Percentiles rank a stretch among this genome's conserved stretches.
phyloP scores from a whole-genome alignment of 2,797 vertebrate genomes.

The Sebastes vulpes region DNA sequence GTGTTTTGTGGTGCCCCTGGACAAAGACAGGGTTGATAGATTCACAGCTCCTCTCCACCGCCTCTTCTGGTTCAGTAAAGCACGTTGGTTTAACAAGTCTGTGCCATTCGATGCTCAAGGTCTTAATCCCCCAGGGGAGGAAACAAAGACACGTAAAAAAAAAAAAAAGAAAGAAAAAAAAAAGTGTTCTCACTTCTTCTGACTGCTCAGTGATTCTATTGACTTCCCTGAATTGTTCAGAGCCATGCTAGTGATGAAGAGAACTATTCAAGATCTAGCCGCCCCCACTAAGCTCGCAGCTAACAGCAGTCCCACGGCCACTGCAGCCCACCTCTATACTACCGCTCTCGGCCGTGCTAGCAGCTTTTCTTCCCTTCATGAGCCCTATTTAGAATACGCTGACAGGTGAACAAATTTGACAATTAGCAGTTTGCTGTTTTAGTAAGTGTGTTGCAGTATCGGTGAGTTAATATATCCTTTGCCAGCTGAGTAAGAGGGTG shows the following conservation, averaged over 20 bases:
- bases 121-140: constrained; percentile 68
- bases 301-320: constrained; percentile 8
- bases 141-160: constrained; percentile 40
- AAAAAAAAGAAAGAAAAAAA: constrained; percentile 10
- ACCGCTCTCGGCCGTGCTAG: constrained; percentile 57
- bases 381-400: constrained; percentile 79
- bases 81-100: constrained; percentile 75
- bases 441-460: constrained; percentile 48
- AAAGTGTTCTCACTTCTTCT: constrained; percentile 29
- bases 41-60: constrained; percentile 44
- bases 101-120: constrained; percentile 62
- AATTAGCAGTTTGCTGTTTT: constrained; percentile 79
- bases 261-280: constrained; percentile 19
- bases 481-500: constrained; percentile 59
- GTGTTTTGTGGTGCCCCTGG: constrained; percentile 46
- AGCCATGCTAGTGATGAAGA: constrained; percentile 17
- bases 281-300: constrained; percentile 15
- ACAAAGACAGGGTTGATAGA: constrained; percentile 60
- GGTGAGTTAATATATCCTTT: constrained; percentile 62
- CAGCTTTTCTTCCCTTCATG: constrained; percentile 55
- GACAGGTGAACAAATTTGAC: constrained; percentile 75
- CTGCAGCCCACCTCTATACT: constrained; percentile 38
- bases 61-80: constrained; percentile 76
- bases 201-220: constrained; percentile 29
- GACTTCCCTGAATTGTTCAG: constrained; percentile 33